Evolutionary conservation across 2,797 vertebrate species (phyloP).

Genomic region (Staurois parvus): DNA sequence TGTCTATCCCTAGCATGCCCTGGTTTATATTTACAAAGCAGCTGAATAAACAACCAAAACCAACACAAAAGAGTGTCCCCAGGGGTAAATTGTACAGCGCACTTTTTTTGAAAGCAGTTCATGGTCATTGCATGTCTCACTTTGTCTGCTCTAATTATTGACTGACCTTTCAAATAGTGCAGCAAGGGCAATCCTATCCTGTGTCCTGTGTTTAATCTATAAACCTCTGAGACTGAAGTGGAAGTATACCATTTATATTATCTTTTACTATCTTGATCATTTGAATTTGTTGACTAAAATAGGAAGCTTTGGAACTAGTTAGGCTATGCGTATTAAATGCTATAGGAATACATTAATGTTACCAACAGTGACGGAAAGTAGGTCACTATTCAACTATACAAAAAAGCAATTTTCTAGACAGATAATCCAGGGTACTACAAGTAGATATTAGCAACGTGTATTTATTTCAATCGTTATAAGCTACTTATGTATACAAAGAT

Average conservation of each 20-base stretch:
- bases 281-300: too few relatives aligned
- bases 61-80: conserved; percentile 13
- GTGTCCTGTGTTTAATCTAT: conserved; percentile 5
- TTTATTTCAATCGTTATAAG: too few relatives aligned
- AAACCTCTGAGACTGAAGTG: background rate
- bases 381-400: too few relatives aligned
- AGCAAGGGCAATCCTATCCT: conserved; percentile 16
- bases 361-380: too few relatives aligned
- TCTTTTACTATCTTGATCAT: background rate
- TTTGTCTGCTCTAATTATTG: conserved; percentile 36
- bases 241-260: background rate
- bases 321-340: too few relatives aligned
- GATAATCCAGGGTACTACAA: too few relatives aligned
- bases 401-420: too few relatives aligned
- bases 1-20: too few relatives aligned
- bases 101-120: background rate
- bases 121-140: background rate
- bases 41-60: background rate
- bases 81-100: background rate
- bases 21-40: background rate
- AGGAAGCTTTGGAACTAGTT: too few relatives aligned
- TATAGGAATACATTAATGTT: too few relatives aligned
- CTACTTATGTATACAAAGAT: too few relatives aligned
- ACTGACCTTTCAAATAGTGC: conserved; percentile 31
- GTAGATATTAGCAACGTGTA: too few relatives aligned